Evolutionary conservation across 2,797 vertebrate genomes (phyloP).

Genomic region (Rallus crepitans): DNA sequence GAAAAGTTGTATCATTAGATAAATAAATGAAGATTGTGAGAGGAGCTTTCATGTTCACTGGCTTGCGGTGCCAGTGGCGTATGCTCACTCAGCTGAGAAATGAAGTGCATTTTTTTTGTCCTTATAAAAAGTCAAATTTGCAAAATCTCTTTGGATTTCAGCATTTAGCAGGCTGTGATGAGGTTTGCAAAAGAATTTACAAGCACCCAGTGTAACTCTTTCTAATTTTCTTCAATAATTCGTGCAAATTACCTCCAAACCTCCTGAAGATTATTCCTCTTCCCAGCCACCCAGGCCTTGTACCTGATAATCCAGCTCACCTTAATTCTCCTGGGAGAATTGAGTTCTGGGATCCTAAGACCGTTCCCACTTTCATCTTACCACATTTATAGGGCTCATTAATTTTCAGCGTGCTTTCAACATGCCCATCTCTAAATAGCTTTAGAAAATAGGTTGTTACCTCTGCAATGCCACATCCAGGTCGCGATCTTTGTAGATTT

Average conservation of each 20-base stretch:
- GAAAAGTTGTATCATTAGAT: not conserved
- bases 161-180: not conserved
- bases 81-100: not conserved
- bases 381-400: not conserved
- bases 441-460: not conserved
- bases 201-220: not conserved
- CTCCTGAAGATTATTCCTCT: not conserved
- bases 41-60: not conserved
- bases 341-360: not conserved
- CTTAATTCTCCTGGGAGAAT: not conserved
- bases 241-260: not conserved
- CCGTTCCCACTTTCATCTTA: not conserved
- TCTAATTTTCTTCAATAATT: not conserved
- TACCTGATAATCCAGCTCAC: not conserved
- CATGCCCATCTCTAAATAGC: not conserved
- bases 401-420: not conserved
- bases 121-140: not conserved
- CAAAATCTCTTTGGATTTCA: not conserved
- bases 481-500: not conserved
- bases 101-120: not conserved
- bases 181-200: not conserved
- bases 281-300: not conserved
- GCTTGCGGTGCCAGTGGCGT: not conserved
- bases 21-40: not conserved
- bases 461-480: rapidly evolving